Evolutionary conservation across 2,888 invertebrate genomes (phyloP), one percentile per base, ranked within the genome.

Genomic region (Rhamnusium bicolor): DNA sequence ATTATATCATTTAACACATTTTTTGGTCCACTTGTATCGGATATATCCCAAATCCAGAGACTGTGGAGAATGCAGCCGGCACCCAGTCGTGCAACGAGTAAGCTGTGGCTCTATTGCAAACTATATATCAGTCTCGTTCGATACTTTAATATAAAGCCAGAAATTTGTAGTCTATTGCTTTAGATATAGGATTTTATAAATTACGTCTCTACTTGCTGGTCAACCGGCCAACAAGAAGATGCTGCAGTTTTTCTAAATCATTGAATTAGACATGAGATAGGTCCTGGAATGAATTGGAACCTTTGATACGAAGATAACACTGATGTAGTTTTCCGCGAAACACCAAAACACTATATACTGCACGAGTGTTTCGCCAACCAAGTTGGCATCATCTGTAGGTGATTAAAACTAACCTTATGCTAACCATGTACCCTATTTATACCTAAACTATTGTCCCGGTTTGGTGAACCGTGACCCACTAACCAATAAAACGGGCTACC

Each of bases 61-160:
- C 18, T 51, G 18, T 32, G 27, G 32, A 65, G 53, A 14, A 53
- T 65, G 63, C 27, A 65, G 65, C 51, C 65, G 65, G 51, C 65
- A 40, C 32, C 53, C 14, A 14, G 51, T 32, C 49, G 27, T 32
- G 32, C 18, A 19, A n/a, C 16, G 27, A 3, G 12, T 27, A 53
- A 53, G 62, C 24, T 21, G 51, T 49, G 24, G 72, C 74, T 63
- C 66, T 65, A 65, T 65, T 65, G 65, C 53, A 53, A 18, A 53
- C 69, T 19, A 76, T 78, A 78, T 68, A 78, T 78, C 78, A 78
- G 78, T 74, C 74, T 68, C 65, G 65, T 65, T 65, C 73, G 74
- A 76, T 74, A 69, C 74, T 73, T 69, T 74, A 78, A 78, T 78
- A 78, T 74, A 62, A 71, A 29, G 18, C 47, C 58, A 46, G 67